A percentile compares a stretch with the other conserved stretches of the same genome.
Evolutionary conservation across 2,888 invertebrate species (phyloP).

Genomic region (Leptogaster cylindrica): DNA sequence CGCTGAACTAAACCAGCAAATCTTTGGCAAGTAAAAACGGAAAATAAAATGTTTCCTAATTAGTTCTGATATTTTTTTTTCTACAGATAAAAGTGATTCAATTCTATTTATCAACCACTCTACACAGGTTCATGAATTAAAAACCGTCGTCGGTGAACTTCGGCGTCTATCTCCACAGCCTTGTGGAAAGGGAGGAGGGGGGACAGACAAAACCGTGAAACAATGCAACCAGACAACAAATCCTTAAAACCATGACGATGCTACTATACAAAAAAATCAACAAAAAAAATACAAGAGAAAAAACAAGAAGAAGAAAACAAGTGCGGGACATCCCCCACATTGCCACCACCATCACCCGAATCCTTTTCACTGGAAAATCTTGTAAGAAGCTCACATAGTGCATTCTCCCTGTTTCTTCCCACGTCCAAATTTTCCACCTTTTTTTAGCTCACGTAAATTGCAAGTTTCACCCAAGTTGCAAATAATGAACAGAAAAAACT

Average conservation of each 20-base stretch:
- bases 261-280: background rate
- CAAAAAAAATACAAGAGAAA: slow-evolving; percentile 1
- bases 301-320: background rate
- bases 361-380: background rate
- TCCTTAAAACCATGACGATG: too few species aligned
- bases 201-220: background rate
- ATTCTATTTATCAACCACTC: too few species aligned
- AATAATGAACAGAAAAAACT: slow-evolving; percentile 35
- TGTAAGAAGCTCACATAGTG: slow-evolving; percentile 28
- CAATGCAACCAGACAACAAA: background rate
- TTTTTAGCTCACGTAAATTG: slow-evolving; percentile 3
- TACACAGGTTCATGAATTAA: too few species aligned
- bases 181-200: background rate
- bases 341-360: background rate
- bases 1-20: too few species aligned
- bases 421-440: slow-evolving; percentile 12
- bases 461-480: slow-evolving; percentile 23
- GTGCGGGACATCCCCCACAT: slow-evolving; percentile 16
- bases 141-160: too few species aligned
- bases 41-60: too few species aligned
- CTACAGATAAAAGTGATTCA: too few species aligned
- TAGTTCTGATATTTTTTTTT: too few species aligned
- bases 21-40: too few species aligned
- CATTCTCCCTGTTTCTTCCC: slow-evolving; percentile 11
- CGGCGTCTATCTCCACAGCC: too few species aligned